Base-by-base conservation (phyloP, 2,888 invertebrate species). In the Leptopilina myrica region DNA sequence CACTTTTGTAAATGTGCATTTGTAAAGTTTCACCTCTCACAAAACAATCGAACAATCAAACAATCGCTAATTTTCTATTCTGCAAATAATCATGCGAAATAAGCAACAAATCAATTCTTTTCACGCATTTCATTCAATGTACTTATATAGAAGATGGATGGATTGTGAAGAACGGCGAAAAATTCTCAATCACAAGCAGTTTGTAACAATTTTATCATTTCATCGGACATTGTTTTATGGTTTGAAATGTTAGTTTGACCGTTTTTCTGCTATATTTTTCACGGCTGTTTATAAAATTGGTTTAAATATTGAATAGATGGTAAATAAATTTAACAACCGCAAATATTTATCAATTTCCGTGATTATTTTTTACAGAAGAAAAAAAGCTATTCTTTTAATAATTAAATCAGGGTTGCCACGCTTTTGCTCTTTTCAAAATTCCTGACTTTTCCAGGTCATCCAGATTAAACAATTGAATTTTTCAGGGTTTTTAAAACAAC, bases 41-140 rank as follows among this genome's bases (percentile, higher is more conserved):
- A 20, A 46, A 67, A 67, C 67, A 67, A 67, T 67, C 49, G 49
- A 67, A 67, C 67, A 20, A 67, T 67, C 20, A 20, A 46, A 46
- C 46, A 46, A 46, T 49, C 43, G 49, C 9, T 15, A 67, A 67
- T 67, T 67, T 49, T 49, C 9, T n/a, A 46, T 46, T 67, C 49
- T 15, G 49, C 49, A 67, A 67, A 67, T 67, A 49, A 49, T 67
- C 67, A 67, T 49, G 46, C 67, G 67, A 67, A 67, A 43, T 43
- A 43, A 67, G 49, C 49, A 49, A 46, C 20, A 67, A 49, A 67
- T 67, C 67, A 49, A 67, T 67, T 49, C 20, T 67, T 20, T 67
- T 46, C 20, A 33, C 33, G 12, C 20, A 67, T 49, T 20, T 46
- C 15, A 12, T 67, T 46, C 64, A 26, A 33, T 14, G 7, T 8